phyloP scores from a whole-genome alignment of 2,888 invertebrate genomes.

The Rosalia funebris region DNA sequence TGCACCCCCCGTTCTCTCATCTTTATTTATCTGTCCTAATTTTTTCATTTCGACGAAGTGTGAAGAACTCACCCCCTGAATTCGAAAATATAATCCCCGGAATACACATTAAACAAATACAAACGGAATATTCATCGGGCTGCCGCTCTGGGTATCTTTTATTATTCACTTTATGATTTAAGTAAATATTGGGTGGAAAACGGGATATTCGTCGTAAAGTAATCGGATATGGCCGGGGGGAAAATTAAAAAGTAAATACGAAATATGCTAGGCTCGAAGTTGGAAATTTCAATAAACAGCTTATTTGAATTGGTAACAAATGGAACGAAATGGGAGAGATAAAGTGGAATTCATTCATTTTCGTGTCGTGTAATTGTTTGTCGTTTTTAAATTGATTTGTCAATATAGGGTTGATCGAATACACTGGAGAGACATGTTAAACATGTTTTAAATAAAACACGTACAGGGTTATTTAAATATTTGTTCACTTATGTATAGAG shows the following conservation, averaged over 20 bases:
- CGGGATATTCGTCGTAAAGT: background rate
- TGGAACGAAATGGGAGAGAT: background rate
- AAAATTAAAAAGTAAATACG: background rate
- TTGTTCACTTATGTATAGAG: too few relatives aligned
- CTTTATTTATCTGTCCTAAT: background rate
- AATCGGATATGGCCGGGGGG: background rate
- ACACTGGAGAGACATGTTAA: background rate
- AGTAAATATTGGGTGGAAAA: background rate
- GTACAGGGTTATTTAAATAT: background rate
- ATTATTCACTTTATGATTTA: conserved; percentile 1
- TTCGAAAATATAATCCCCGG: background rate
- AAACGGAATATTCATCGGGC: conserved; percentile 1
- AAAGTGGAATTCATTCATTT: background rate
- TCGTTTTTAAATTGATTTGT: too few relatives aligned
- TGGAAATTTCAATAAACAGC: background rate
- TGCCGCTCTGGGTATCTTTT: background rate
- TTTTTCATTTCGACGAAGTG: background rate
- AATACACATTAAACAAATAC: background rate
- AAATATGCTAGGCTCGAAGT: background rate
- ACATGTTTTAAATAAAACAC: background rate
- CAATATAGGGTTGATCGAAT: too few relatives aligned
- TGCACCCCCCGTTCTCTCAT: background rate
- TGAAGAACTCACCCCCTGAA: too few relatives aligned
- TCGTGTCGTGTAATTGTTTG: too few relatives aligned
- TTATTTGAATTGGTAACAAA: too few relatives aligned